Conservation (phyloP, 1,140 invertebrate genomes). For the Zaprionus capensis region DNA sequence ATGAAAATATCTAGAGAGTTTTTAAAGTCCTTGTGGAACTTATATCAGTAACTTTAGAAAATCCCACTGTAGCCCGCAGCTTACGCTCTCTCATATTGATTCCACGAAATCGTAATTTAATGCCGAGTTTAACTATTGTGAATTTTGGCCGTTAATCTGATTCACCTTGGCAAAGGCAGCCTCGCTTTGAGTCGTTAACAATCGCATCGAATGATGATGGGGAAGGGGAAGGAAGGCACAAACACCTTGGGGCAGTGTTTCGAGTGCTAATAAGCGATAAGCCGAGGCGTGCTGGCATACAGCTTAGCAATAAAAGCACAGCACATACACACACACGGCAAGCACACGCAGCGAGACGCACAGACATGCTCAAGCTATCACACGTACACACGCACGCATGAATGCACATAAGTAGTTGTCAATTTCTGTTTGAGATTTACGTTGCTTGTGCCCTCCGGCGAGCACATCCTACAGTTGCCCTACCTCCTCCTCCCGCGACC, state of each 20-base stretch:
- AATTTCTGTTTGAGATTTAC: conserved; percentile 67
- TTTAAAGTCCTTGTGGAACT: not conserved
- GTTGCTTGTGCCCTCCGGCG: conserved; percentile 49
- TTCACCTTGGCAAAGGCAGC: not conserved
- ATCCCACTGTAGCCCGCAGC: not conserved
- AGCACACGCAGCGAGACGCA: not conserved
- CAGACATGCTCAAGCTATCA: conserved; percentile 10
- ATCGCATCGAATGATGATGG: conserved; percentile 2
- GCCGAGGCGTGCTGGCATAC: conserved; percentile 11
- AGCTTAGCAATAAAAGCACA: conserved; percentile 31
- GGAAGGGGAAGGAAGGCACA: conserved; percentile 37
- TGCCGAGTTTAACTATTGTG: not conserved
- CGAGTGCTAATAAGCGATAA: conserved; percentile 56
- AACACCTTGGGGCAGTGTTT: conserved; percentile 49
- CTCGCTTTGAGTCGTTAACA: not conserved
- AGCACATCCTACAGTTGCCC: conserved; percentile 50
- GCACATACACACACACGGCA: not conserved
- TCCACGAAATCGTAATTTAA: not conserved
- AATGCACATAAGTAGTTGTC: conserved; percentile 63
- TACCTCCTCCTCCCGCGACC: not conserved
- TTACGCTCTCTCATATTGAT: not conserved
- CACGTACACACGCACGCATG: conserved; percentile 19
- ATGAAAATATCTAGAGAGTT: not conserved
- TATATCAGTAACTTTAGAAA: not conserved
- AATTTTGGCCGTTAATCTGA: not conserved